Percentiles rank a stretch among this genome's conserved stretches.
Evolutionary conservation across 2,888 invertebrate species (phyloP).

Genomic region (Noctua fimbriata): DNA sequence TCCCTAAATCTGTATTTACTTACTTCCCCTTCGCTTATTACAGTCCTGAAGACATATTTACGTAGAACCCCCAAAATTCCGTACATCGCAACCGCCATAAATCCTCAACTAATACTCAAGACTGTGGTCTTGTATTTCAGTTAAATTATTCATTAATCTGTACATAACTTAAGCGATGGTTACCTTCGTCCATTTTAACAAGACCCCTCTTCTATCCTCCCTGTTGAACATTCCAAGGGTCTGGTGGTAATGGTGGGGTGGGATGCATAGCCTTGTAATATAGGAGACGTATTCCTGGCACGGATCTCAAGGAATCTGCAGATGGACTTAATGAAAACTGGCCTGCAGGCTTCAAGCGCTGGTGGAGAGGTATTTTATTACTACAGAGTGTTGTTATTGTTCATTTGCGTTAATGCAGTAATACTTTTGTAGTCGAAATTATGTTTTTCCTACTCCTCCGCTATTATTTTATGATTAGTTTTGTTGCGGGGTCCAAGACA

Average conservation of each 20-base stretch:
- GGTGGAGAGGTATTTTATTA: conserved; percentile 38
- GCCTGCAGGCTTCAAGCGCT: neutral
- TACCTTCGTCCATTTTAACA: conserved; percentile 17
- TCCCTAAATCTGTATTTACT: neutral
- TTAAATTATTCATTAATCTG: conserved; percentile 64
- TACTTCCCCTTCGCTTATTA: neutral
- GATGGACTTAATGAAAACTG: conserved; percentile 59
- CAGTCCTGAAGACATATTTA: neutral
- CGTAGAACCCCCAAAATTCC: neutral
- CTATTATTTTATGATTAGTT: too few species aligned
- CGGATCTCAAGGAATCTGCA: conserved; percentile 66
- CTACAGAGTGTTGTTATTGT: neutral
- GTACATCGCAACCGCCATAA: conserved; percentile 19
- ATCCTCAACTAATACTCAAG: conserved; percentile 48
- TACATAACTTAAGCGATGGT: conserved; percentile 51
- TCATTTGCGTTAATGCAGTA: too few species aligned
- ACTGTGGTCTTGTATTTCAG: conserved; percentile 62
- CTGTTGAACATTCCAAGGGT: neutral
- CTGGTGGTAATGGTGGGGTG: conserved; percentile 24
- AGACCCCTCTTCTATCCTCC: neutral
- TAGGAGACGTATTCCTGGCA: conserved; percentile 65
- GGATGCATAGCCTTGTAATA: conserved; percentile 57
- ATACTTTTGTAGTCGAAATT: too few species aligned
- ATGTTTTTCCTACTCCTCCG: too few species aligned
- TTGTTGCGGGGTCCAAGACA: too few species aligned